These are phyloP conservation scores for Chaenodraco wilsoni DNA, from an alignment of 2,797 vertebrate genomes.

Conservation along the genomic window DNA sequence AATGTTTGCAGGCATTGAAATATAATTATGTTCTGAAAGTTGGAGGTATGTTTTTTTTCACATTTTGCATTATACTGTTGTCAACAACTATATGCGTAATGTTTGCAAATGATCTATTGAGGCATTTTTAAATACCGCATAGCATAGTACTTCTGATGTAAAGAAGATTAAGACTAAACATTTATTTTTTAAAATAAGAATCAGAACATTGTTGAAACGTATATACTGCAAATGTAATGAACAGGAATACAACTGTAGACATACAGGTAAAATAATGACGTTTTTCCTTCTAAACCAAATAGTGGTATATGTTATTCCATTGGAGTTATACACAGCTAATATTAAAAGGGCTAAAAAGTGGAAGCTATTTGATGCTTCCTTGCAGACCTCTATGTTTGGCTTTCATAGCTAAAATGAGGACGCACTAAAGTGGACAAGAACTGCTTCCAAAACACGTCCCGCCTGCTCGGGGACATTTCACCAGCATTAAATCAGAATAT, in stretches of 20 bases:
- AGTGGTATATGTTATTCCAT: neutral
- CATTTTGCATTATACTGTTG: neutral
- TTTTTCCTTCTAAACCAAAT: neutral
- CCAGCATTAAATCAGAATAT: conserved; percentile 47
- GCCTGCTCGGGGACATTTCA: conserved; percentile 15
- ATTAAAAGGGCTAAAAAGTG: conserved; percentile 8
- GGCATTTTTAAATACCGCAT: neutral
- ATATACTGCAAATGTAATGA: neutral
- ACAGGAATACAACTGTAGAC: neutral
- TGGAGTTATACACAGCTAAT: neutral
- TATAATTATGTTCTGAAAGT: conserved; percentile 23
- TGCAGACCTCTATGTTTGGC: neutral
- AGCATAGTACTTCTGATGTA: neutral
- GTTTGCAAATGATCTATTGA: neutral
- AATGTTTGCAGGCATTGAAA: conserved; percentile 35
- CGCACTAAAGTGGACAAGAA: neutral
- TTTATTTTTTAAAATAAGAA: neutral
- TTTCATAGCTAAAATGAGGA: conserved; percentile 25
- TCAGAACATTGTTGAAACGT: neutral
- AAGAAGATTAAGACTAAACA: neutral
- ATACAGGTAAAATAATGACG: neutral
- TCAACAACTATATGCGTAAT: conserved; percentile 2
- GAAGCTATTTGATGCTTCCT: conserved; percentile 22
- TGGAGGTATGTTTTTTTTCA: conserved; percentile 4
- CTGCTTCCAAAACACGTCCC: conserved; percentile 1